Base-by-base conservation (phyloP, 1,140 invertebrate genomes). In the Daktulosphaira vitifoliae region DNA sequence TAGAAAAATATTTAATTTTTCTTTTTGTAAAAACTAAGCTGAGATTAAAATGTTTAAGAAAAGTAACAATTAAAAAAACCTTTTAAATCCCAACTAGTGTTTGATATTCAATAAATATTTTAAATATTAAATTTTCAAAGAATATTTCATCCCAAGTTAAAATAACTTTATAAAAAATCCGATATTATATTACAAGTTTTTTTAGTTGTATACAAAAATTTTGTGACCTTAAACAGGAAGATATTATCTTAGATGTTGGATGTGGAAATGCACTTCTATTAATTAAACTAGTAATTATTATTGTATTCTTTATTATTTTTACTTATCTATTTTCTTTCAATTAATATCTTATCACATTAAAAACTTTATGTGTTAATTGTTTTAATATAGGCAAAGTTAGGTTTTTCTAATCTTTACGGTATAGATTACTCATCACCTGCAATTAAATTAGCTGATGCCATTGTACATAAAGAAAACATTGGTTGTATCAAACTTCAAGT, bases 361-460 rank as follows among this genome's bases (percentile, higher is more conserved):
- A n/a, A n/a, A n/a, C n/a, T n/a, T n/a, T n/a, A 6, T 33, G 29
- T 33, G 11, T 33, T 33, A 20, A 33, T 62, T 48, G 18, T 62
- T 44, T n/a, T 44, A n/a, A 20, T 44, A 46, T 42, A 62, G 56
- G 56, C 56, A 26, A 62, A 62, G 29, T 62, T 62, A 46, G 56
- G 56, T 29, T 62, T 62, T 46, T 29, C 56, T 42, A 62, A 62
- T 46, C 56, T 62, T 15, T 48, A 48, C 2, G 56, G 56, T 42
- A 62, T 62, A 62, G 56, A 62, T 62, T 62, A 62, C 46, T 62
- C 56, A 46, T 38, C 56, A 6, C 56, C 56, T n/a, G 56, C 56
- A 26, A 16, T 62, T 13, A 62, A 48, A 62, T 46, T 62, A 48
- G 56, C 56, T 2, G 46, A 22, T 48, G 44, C 56, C 18, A 62